Percentiles rank a stretch among this genome's conserved stretches.
Evolutionary conservation across 2,797 vertebrate genomes (phyloP).

Genomic region (Saguinus oedipus): DNA sequence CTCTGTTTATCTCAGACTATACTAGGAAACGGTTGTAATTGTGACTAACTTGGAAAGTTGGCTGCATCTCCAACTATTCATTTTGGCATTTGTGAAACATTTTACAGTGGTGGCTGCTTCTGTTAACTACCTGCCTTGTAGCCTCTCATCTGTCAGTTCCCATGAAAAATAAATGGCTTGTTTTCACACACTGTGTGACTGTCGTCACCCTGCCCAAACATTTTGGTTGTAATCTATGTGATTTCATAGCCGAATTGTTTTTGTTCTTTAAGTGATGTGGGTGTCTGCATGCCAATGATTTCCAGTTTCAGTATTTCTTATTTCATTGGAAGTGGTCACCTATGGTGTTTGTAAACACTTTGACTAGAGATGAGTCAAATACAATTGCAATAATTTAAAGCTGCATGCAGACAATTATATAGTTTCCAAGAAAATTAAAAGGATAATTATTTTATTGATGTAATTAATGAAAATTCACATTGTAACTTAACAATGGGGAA

Average conservation of each 20-base stretch:
- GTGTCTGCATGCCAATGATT: conserved; percentile 10
- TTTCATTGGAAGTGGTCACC: not conserved
- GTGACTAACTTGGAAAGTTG: not conserved
- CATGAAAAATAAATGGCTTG: not conserved
- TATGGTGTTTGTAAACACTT: not conserved
- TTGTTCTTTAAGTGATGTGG: not conserved
- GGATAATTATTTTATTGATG: not conserved
- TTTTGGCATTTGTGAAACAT: conserved; percentile 1
- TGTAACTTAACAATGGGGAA: not conserved
- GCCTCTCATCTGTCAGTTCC: not conserved
- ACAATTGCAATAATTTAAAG: conserved; percentile 17
- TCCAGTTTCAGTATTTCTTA: not conserved
- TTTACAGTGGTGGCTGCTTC: not conserved
- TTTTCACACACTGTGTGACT: not conserved
- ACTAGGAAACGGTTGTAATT: not conserved
- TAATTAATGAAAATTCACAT: not conserved
- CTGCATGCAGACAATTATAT: not conserved
- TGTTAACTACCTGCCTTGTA: not conserved
- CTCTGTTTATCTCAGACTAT: conserved; percentile 34
- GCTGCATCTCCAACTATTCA: not conserved
- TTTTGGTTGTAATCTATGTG: conserved; percentile 50
- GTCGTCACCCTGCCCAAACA: conserved; percentile 50
- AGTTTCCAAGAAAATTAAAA: not conserved
- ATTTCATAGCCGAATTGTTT: conserved; percentile 36
- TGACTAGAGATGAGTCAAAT: not conserved